Conservation (phyloP, 2,888 invertebrate species). For the Dinocampus coccinellae region DNA sequence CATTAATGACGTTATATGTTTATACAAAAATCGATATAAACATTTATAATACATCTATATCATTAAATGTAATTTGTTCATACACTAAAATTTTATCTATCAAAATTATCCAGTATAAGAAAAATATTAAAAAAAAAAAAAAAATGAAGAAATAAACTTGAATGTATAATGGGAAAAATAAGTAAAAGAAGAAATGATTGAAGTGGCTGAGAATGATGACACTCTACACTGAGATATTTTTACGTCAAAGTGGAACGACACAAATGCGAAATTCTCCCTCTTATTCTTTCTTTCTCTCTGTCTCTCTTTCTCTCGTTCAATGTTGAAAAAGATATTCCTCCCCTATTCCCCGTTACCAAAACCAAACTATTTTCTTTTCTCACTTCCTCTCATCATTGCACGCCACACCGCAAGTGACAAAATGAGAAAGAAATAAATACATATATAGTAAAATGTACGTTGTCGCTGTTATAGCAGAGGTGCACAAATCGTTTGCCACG, state of each 20-base stretch:
- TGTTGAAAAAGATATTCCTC: no score
- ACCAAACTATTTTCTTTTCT: constrained; percentile 10
- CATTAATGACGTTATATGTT: constrained; percentile 56
- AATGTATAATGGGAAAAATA: no score
- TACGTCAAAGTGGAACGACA: constrained; percentile 60
- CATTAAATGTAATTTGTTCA: neutral
- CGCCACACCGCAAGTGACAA: neutral
- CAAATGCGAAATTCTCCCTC: no score
- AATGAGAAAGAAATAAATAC: constrained; percentile 1
- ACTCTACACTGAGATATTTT: constrained; percentile 58
- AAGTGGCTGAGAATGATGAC: constrained; percentile 51
- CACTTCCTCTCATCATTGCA: neutral
- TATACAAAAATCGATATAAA: constrained; percentile 35
- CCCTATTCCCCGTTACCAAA: no score
- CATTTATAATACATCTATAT: constrained; percentile 37
- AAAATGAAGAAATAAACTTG: neutral
- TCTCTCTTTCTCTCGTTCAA: no score
- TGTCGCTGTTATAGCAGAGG: neutral
- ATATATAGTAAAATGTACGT: neutral
- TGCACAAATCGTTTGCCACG: constrained; percentile 53
- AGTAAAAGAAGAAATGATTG: constrained; percentile 36
- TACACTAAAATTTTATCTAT: no score
- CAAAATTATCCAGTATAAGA: no score
- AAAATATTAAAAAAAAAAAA: neutral
- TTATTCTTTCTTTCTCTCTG: no score